Evolutionary conservation across 1,140 invertebrate species (phyloP).

Genomic region (Procambarus clarkii): DNA sequence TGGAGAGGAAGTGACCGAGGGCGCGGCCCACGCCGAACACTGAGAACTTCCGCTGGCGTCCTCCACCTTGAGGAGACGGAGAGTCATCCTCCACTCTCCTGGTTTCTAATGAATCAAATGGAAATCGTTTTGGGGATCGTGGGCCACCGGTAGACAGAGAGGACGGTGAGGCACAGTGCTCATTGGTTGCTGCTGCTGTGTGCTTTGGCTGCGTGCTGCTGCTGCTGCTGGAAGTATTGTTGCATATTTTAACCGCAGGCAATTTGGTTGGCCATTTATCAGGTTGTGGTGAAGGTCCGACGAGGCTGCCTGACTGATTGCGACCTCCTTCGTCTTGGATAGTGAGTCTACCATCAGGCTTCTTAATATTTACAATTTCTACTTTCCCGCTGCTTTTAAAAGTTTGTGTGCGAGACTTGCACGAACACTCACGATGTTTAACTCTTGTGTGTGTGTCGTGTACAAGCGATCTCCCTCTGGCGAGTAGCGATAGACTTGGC

Average conservation of each 20-base stretch:
- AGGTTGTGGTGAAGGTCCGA: background rate
- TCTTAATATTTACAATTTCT: slow-evolving; percentile 58
- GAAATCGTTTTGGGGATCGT: slow-evolving; percentile 9
- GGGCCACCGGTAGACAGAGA: background rate
- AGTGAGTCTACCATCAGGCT: background rate
- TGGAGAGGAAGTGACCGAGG: slow-evolving; percentile 57
- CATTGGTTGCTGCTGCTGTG: background rate
- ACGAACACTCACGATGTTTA: slow-evolving; percentile 29
- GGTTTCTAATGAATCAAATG: slow-evolving; percentile 15
- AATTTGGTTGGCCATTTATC: background rate
- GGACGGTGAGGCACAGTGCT: background rate
- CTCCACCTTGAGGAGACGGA: background rate
- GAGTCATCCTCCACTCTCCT: slow-evolving; percentile 17
- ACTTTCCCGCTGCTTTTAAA: slow-evolving; percentile 61
- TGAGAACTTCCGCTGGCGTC: slow-evolving; percentile 59
- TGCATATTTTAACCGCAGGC: background rate
- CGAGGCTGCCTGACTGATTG: too few species aligned
- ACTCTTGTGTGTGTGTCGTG: slow-evolving; percentile 6
- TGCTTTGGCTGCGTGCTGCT: background rate
- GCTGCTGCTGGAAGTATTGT: background rate
- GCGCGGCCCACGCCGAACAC: slow-evolving; percentile 61
- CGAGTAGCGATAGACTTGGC: slow-evolving; percentile 12
- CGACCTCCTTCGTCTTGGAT: background rate
- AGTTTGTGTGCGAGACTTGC: slow-evolving; percentile 21
- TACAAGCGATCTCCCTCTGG: slow-evolving; percentile 44